Percentiles rank a stretch among this genome's conserved stretches.
phyloP scores from a whole-genome alignment of 2,888 invertebrate genomes.

The Stenodera caucasica region DNA sequence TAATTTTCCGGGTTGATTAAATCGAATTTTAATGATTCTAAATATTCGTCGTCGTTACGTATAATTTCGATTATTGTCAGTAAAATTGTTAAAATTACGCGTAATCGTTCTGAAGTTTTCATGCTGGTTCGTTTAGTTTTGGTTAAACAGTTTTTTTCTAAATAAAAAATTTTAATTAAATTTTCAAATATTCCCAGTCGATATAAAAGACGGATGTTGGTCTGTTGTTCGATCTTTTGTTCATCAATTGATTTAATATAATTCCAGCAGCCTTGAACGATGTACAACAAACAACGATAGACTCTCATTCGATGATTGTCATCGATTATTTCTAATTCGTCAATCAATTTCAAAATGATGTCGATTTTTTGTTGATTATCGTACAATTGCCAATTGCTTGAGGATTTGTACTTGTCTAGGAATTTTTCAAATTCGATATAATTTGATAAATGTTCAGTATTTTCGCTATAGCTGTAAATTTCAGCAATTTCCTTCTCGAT shows the following conservation, averaged over 20 bases:
- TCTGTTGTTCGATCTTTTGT: not conserved
- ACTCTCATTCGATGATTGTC: conserved; percentile 8
- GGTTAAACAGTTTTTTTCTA: not conserved
- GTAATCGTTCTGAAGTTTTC: conserved; percentile 3
- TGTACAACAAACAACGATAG: conserved; percentile 14
- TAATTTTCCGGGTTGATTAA: conserved; percentile 13
- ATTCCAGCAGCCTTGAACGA: conserved; percentile 22
- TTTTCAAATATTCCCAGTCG: conserved; percentile 3
- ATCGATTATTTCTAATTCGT: conserved; percentile 19
- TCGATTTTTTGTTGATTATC: not conserved
- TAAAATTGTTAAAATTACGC: conserved; percentile 20
- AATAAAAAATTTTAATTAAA: conserved; percentile 8
- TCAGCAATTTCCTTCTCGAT: conserved; percentile 7
- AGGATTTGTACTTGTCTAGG: not conserved
- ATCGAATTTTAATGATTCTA: conserved; percentile 11
- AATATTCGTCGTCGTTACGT: conserved; percentile 7
- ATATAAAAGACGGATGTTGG: conserved; percentile 11
- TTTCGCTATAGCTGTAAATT: conserved; percentile 14
- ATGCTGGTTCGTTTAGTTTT: not conserved
- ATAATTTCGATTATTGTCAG: conserved; percentile 19
- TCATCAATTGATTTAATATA: not conserved
- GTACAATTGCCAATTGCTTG: not conserved
- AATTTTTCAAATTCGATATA: not conserved
- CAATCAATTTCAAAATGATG: conserved; percentile 16
- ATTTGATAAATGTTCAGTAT: not conserved